Evolutionary conservation across 1,140 invertebrate genomes (phyloP).

Genomic region (Linepithema humile): DNA sequence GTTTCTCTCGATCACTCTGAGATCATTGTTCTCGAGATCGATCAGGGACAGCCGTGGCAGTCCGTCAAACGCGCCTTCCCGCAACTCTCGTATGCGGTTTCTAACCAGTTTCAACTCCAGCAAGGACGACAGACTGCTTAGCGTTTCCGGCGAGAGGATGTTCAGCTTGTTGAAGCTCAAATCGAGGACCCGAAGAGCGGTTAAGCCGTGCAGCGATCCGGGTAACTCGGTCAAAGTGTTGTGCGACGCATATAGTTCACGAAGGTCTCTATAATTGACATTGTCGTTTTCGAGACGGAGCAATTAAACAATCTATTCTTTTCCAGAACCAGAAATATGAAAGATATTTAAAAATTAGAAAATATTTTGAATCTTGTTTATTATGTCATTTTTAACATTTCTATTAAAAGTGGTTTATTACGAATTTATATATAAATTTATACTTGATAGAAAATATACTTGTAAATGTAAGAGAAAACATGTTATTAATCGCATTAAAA

Average conservation of each 20-base stretch:
- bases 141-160: conserved; percentile 87
- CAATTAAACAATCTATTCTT: neutral
- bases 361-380: neutral
- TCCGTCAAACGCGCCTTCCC: conserved; percentile 89
- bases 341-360: neutral
- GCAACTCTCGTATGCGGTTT: conserved; percentile 90
- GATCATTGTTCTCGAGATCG: conserved; percentile 92
- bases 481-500: neutral
- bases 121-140: conserved; percentile 88
- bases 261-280: conserved; percentile 85
- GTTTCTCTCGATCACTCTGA: conserved; percentile 90
- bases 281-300: conserved; percentile 17
- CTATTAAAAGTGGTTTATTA: neutral
- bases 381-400: neutral
- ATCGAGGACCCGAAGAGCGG: conserved; percentile 89
- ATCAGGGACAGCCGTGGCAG: conserved; percentile 89
- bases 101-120: conserved; percentile 88
- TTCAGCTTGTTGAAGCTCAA: conserved; percentile 92
- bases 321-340: neutral
- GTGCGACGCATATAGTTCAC: conserved; percentile 91
- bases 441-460: neutral
- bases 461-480: neutral
- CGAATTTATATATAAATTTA: neutral
- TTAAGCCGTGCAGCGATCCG: conserved; percentile 88
- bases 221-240: conserved; percentile 91